These are phyloP conservation scores for Adelognathus sp. DNA, from an alignment of 2,888 invertebrate genomes.

Conservation along the genomic window DNA sequence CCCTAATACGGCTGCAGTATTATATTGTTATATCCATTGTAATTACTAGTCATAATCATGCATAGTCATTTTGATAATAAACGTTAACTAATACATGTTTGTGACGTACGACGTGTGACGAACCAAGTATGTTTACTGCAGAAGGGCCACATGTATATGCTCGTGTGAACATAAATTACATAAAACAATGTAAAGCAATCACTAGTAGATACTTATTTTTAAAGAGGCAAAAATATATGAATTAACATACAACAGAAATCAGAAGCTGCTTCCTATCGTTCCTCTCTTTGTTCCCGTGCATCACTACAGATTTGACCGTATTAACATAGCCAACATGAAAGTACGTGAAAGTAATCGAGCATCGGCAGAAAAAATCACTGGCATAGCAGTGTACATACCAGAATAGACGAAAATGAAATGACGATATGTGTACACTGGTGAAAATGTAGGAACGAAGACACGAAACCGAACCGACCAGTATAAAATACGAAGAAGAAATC, in stretches of 20 bases:
- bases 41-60: slow-evolving; percentile 16
- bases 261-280: background rate
- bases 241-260: background rate
- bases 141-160: slow-evolving; percentile 53
- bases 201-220: slow-evolving; percentile 20
- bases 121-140: too few species aligned
- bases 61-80: slow-evolving; percentile 35
- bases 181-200: slow-evolving; percentile 42
- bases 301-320: too few species aligned
- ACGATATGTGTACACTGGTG: too few species aligned
- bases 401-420: too few species aligned
- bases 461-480: too few species aligned
- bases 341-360: too few species aligned
- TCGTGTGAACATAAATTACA: slow-evolving; percentile 46
- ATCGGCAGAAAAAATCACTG: too few species aligned
- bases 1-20: slow-evolving; percentile 41
- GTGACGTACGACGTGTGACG: too few species aligned
- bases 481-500: too few species aligned
- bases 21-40: slow-evolving; percentile 41
- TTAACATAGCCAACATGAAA: too few species aligned
- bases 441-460: too few species aligned
- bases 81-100: slow-evolving; percentile 21
- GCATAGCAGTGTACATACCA: too few species aligned
- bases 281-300: background rate
- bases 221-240: slow-evolving; percentile 24